Base-by-base conservation (phyloP, 2,888 invertebrate species). In the Calliopum simillimum region DNA sequence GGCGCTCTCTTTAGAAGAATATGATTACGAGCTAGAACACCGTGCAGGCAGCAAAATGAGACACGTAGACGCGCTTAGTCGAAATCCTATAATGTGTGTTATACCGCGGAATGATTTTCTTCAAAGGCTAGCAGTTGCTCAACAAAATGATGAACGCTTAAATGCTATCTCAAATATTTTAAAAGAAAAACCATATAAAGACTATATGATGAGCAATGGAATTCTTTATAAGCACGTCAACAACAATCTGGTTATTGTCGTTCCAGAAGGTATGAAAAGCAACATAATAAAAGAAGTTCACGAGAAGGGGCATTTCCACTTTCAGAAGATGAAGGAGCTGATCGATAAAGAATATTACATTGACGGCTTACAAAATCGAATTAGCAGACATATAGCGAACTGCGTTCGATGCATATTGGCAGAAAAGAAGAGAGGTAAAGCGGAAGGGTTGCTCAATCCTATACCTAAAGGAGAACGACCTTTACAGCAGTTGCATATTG, bases 401-500 rank as follows among this genome's bases (percentile, higher is more conserved):
- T 72, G 73, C 41, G 56, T 74, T 1, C 46, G 46, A 1, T 74
- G 73, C 59, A 73, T 72, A 23, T 41, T 75, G 12, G 47, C 71
- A 25, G 46, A 75, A 70, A 63, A 78, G 79, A 47, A 84, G 63
- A 68, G 51, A 6, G 83, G 84, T 2, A 83, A 80, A 68, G 71
- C 79, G 21, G 81, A 82, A 74, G 81, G 83, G 16, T 78, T 76
- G n/a, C 71, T 83, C 25, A 65, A 83, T 56, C 74, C 79, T 0
- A 78, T 85, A 1, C 76, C 79, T 11, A 84, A 85, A 59, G 83
- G 76, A 12, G 77, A 75, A 0, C 55, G 61, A 3, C 83, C 83
- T 3, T 68, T 84, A 12, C 68, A 79, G 11, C 82, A 80, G 0
- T 79, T 77, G 8, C 81, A 84, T 62, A 51, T 80, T 11, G 83